Evolutionary conservation across 2,797 vertebrate genomes (phyloP), one percentile per base, ranked within the genome.

Genomic region (Champsocephalus gunnari): DNA sequence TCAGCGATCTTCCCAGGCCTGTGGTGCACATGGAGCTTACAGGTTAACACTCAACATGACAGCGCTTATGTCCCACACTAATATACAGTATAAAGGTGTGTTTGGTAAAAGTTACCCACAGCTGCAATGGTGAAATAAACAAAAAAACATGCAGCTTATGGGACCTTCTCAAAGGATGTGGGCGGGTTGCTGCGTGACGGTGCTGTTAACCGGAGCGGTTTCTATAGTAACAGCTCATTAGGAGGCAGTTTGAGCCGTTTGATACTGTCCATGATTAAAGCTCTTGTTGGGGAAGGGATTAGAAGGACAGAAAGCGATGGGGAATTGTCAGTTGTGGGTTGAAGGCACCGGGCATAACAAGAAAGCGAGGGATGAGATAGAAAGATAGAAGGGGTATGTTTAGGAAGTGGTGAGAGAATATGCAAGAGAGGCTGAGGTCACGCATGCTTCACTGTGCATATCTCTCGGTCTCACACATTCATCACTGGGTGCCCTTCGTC

Each of bases 211-310:
- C 71, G 75, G 78, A 88, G 76, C 78, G 48, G 94, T 95, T 95
- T 92, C 93, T 90, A 94, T 93, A 87, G 94, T 88, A 94, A 95
- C 93, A 65, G 80, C 82, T 94, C 94, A 94, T 96, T 95, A 95
- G 80, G 79, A 91, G 86, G 88, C 88, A 81, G 83, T 92, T 93
- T 77, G 80, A 80, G 72, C 75, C 70, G 74, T 94, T 93, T 95
- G 90, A 95, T 92, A 89, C 87, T 59, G 81, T 75, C 88, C 89
- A 82, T 83, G 89, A 95, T 96, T 93, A 93, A 94, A 94, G 91
- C 80, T 73, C 77, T 72, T 77, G 81, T 75, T 86, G 70, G 77
- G 54, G 71, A 63, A 71, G 75, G 66, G 71, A 80, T 76, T 73
- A 75, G 70, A 65, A 41, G 71, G 71, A 71, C 61, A 21, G 67